These are phyloP conservation scores for Motacilla tschutschensis DNA, from an alignment of 2,113 vertebrate genomes.

Conservation along the genomic window DNA sequence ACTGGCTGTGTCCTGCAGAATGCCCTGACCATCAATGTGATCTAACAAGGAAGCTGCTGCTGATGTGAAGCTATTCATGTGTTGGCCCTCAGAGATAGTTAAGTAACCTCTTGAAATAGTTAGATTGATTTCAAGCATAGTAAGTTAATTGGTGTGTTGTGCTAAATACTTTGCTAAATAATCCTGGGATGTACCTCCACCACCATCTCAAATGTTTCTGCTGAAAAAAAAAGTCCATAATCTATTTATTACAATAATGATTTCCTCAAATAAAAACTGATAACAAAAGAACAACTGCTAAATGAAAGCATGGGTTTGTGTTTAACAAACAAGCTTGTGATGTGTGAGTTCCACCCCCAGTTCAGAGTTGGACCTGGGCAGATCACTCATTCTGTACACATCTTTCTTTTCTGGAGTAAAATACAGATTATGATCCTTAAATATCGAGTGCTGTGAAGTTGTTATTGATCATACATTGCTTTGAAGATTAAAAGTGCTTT, in stretches of 20 bases:
- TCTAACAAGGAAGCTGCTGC: not conserved
- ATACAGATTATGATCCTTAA: constrained; percentile 12
- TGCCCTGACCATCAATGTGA: not conserved
- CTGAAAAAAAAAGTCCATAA: not conserved
- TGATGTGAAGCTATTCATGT: not conserved
- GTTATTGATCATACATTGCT: constrained; percentile 17
- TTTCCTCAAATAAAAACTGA: not conserved
- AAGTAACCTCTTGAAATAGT: not conserved
- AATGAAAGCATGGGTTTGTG: not conserved
- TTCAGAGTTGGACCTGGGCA: not conserved
- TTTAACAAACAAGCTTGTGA: not conserved
- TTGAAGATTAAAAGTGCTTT: constrained; percentile 54
- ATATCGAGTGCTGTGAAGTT: not conserved
- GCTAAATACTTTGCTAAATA: not conserved
- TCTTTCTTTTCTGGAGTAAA: constrained; percentile 9
- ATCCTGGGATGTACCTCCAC: not conserved
- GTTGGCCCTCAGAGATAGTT: not conserved
- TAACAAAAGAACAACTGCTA: not conserved
- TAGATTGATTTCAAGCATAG: not conserved
- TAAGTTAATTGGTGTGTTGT: not conserved
- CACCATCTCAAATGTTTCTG: not conserved
- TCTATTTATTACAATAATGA: not conserved
- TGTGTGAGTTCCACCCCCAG: not conserved
- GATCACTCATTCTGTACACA: not conserved
- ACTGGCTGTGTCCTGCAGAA: not conserved